Evolutionary conservation across 2,888 invertebrate genomes (phyloP), one percentile per base, ranked within the genome.

Genomic region (Pseudococcus jackbeardsleyi): DNA sequence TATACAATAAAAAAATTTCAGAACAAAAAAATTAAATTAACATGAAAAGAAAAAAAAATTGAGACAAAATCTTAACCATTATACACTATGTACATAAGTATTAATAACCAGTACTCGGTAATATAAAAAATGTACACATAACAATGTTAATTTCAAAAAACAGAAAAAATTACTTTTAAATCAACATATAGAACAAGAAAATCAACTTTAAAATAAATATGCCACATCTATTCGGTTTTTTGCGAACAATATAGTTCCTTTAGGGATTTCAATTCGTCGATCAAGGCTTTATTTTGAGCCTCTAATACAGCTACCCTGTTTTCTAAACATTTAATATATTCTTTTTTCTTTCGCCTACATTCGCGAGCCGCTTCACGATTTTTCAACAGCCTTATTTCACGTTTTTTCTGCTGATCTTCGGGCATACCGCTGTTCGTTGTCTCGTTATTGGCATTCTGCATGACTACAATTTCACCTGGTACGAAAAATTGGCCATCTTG

Each of bases 311-410:
- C 99, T 86, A 99, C 99, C 91, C 99, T 94, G 93, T 99, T 99
- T 93, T 99, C 99, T 92, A 99, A 94, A 93, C 99, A 99, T 94
- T 99, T 99, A 90, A 99, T 99, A 92, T 99, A 99, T 92, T 99
- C 99, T 92, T 99, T 99, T 93, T 99, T 99, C 93, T 99, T 99
- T 91, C 99, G 95, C 91, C 99, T 94, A 92, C 99, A 99, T 92
- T 99, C 99, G 90, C 99, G 94, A 39, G 99, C 99, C 89, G 99
- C 99, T 93, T 99, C 99, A 90, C 99, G 92, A 92, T 99, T 99
- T 93, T 99, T 99, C 90, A 98, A 93, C 91, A 99, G 93, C 91
- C 99, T 94, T 91, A 98, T 94, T 92, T 99, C 98, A 88, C 98
- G 94, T 93, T 99, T 99, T 90, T 98, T 94, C 86, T 96, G 96